These are phyloP conservation scores for Luperina testacea DNA, from an alignment of 2,888 invertebrate species.

Conservation along the genomic window DNA sequence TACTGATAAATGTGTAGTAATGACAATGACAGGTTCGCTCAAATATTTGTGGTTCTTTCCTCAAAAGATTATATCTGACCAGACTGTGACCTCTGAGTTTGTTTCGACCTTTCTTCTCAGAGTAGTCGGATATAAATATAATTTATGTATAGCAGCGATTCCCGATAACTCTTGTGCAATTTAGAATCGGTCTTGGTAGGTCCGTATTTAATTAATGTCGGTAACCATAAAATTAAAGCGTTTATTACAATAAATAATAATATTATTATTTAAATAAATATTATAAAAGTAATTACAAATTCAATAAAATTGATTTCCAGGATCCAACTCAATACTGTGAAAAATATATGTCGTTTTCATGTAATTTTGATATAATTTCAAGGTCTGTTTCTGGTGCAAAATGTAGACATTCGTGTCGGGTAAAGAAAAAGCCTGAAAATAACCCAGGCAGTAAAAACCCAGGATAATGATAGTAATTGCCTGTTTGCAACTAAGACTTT, in stretches of 20 bases:
- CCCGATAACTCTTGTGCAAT: no score
- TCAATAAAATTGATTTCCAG: background rate
- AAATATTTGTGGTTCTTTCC: no score
- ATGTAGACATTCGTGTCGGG: background rate
- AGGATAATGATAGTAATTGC: background rate
- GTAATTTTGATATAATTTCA: background rate
- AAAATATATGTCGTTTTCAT: background rate
- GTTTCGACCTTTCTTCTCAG: no score
- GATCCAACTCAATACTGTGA: background rate
- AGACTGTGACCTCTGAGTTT: no score
- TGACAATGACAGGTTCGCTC: no score
- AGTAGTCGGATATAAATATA: no score
- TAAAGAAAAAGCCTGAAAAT: background rate
- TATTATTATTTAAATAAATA: background rate
- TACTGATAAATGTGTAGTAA: no score
- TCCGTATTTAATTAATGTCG: background rate
- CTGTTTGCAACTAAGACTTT: background rate
- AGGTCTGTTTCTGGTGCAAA: background rate
- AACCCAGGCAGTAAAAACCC: background rate
- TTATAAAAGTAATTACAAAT: background rate
- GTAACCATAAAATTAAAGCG: background rate
- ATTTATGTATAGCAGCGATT: no score
- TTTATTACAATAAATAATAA: background rate
- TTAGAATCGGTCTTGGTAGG: background rate
- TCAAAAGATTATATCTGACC: no score